These are phyloP conservation scores for Mesembrinibis cayennensis DNA, from an alignment of 2,113 vertebrate genomes.

Conservation along the genomic window DNA sequence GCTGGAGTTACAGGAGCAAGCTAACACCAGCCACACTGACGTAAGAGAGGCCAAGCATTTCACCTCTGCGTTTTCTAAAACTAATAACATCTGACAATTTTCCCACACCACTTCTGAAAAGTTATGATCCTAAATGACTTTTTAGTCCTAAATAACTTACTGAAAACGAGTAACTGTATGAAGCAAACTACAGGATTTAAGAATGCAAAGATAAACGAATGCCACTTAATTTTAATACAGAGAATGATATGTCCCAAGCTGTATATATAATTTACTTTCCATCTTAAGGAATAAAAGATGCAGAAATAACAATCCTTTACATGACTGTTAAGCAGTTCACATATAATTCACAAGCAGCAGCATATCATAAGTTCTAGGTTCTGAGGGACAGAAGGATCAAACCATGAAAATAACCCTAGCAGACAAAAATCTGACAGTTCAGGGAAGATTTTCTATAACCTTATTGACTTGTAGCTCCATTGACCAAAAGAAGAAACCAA, in stretches of 20 bases:
- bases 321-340: not conserved
- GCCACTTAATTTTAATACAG: not conserved
- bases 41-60: not conserved
- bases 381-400: not conserved
- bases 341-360: not conserved
- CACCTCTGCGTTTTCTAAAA: not conserved
- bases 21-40: not conserved
- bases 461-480: not conserved
- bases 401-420: not conserved
- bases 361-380: not conserved
- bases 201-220: not conserved
- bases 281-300: not conserved
- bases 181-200: not conserved
- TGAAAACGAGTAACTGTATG: not conserved
- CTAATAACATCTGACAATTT: not conserved
- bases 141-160: not conserved
- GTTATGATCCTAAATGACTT: not conserved
- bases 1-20: not conserved
- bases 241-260: not conserved
- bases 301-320: not conserved
- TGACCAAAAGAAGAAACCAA: not conserved
- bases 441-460: not conserved
- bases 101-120: not conserved
- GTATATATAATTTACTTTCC: not conserved
- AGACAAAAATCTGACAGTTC: not conserved